Evolutionary conservation across 2,888 invertebrate genomes (phyloP).

Genomic region (Epinotia brunnichana): DNA sequence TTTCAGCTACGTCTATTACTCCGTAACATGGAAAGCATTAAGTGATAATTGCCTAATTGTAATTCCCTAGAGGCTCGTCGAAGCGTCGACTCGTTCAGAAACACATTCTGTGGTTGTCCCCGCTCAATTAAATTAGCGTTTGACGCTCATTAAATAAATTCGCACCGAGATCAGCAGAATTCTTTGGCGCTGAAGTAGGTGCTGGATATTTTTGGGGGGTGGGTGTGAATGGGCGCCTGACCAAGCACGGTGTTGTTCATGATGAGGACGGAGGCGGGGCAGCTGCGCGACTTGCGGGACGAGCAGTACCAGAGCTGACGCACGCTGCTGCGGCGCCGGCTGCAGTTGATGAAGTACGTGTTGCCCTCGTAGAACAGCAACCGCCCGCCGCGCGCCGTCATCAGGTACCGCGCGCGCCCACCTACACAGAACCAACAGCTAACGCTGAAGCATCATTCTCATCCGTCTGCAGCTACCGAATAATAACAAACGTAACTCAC

Average conservation of each 20-base stretch:
- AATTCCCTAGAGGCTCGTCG: conserved; percentile 29
- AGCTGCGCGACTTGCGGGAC: conserved; percentile 65
- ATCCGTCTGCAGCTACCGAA: not conserved
- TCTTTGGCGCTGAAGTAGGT: conserved; percentile 42
- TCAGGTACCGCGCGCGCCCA: conserved; percentile 61
- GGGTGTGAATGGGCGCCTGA: conserved; percentile 63
- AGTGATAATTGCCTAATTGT: conserved; percentile 29
- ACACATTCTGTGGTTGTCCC: conserved; percentile 23
- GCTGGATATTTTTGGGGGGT: conserved; percentile 63
- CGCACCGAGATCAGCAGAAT: conserved; percentile 20
- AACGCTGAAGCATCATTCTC: conserved; percentile 34
- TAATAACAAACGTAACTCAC: conserved; percentile 26
- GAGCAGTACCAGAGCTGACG: conserved; percentile 71
- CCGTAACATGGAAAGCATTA: not conserved
- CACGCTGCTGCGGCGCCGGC: conserved; percentile 58
- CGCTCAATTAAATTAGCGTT: conserved; percentile 31
- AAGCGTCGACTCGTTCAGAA: conserved; percentile 20
- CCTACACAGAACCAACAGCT: conserved; percentile 50
- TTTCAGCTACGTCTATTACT: not conserved
- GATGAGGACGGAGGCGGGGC: conserved; percentile 65
- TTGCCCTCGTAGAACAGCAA: conserved; percentile 68
- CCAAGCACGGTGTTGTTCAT: conserved; percentile 62
- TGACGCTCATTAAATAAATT: conserved; percentile 27
- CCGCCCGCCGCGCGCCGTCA: conserved; percentile 62
- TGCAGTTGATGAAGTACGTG: conserved; percentile 68